Conservation (phyloP, 2,113 vertebrate genomes). For the Phylloscopus trochilus region DNA sequence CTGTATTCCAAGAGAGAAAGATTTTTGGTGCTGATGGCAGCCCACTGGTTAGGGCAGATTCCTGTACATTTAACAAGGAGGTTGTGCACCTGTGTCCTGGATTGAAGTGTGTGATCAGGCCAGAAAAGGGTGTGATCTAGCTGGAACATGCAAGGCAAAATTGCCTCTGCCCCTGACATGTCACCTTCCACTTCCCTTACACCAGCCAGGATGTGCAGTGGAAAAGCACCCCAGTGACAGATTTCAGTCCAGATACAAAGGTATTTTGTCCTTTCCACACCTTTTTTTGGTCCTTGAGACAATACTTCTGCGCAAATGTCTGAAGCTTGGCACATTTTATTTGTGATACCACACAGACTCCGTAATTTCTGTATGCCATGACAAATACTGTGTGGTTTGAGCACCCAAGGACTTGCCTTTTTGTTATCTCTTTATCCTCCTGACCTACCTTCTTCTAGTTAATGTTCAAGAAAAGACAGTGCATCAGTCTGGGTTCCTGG, state of each 20-base stretch:
- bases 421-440: accelerated
- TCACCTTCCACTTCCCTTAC: not conserved
- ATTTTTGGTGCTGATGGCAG: not conserved
- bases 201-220: accelerated
- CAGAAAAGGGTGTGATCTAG: not conserved
- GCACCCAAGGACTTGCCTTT: not conserved
- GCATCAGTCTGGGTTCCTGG: not conserved
- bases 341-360: not conserved
- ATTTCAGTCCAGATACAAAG: not conserved
- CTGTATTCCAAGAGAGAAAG: not conserved
- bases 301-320: not conserved
- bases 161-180: accelerated
- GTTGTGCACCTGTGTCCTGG: not conserved
- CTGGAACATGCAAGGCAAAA: not conserved
- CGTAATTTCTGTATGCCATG: not conserved
- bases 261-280: not conserved
- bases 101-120: not conserved
- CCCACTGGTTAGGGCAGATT: not conserved
- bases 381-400: not conserved
- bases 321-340: not conserved
- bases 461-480: not conserved
- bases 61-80: not conserved
- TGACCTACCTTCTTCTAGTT: not conserved
- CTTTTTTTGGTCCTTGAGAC: not conserved
- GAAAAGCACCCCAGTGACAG: not conserved